Evolutionary conservation across 2,113 vertebrate genomes (phyloP).

Genomic region (Thryonomys swinderianus): DNA sequence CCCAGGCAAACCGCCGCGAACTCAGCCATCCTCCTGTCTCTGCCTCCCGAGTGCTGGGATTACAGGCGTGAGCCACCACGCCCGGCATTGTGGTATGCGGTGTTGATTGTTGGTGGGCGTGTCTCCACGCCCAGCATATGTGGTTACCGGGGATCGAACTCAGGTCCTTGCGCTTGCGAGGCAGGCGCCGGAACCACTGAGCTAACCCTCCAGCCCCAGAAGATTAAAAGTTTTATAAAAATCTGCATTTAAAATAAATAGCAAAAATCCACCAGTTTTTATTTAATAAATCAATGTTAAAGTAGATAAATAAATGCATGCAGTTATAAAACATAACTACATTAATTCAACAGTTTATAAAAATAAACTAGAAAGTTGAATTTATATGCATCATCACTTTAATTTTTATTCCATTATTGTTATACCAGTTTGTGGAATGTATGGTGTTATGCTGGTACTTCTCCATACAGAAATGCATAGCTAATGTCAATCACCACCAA

Average conservation of each 20-base stretch:
- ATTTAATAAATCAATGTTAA: conserved; percentile 47
- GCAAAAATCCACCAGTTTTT: background rate
- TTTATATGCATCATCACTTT: conserved; percentile 7
- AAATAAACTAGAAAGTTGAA: conserved; percentile 27
- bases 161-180: too few species aligned
- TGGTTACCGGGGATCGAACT: too few species aligned
- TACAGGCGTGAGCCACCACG: too few species aligned
- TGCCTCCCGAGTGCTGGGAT: too few species aligned
- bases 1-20: too few species aligned
- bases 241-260: conserved; percentile 48
- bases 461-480: conserved; percentile 34
- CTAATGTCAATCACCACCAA: conserved; percentile 15
- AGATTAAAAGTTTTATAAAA: conserved; percentile 16
- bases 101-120: too few species aligned
- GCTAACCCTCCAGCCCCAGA: too few species aligned
- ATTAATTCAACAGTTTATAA: conserved; percentile 36
- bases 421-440: background rate
- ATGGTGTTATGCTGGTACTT: background rate
- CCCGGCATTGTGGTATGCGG: too few species aligned
- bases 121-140: too few species aligned
- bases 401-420: conserved; percentile 55
- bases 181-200: too few species aligned
- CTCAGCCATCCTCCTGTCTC: too few species aligned
- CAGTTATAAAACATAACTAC: conserved; percentile 29
- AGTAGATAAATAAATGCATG: conserved; percentile 47